Conservation (phyloP, 2,888 invertebrate species). For the Mythimna albipuncta region DNA sequence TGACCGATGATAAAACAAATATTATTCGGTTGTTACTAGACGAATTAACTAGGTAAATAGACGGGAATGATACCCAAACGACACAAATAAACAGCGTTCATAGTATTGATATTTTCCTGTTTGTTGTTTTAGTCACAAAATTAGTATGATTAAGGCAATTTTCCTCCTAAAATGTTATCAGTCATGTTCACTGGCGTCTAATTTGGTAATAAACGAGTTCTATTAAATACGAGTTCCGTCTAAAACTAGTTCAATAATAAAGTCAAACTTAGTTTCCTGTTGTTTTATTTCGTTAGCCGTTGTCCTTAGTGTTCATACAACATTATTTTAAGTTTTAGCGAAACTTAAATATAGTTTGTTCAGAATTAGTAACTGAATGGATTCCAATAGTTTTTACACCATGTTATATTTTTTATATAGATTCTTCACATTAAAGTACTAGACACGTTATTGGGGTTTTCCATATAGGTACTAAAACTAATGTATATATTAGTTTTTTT, state of each 20-base stretch:
- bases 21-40: neutral
- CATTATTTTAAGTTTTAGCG: too few species aligned
- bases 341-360: too few species aligned
- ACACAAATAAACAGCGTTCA: slow-evolving; percentile 38
- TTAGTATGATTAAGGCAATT: slow-evolving; percentile 12
- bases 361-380: too few species aligned
- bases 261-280: neutral
- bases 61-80: slow-evolving; percentile 4
- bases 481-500: too few species aligned
- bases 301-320: too few species aligned
- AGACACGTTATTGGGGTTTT: too few species aligned
- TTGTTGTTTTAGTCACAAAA: neutral
- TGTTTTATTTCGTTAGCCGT: neutral
- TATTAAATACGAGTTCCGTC: neutral
- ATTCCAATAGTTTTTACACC: too few species aligned
- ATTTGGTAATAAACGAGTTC: slow-evolving; percentile 21
- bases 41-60: slow-evolving; percentile 10
- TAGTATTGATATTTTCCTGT: slow-evolving; percentile 38
- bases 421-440: too few species aligned
- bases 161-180: slow-evolving; percentile 9
- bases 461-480: too few species aligned
- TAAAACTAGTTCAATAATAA: neutral
- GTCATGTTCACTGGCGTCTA: slow-evolving; percentile 2
- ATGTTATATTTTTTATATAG: too few species aligned
- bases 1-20: slow-evolving; percentile 2